Base-by-base conservation (phyloP, 2,113 vertebrate genomes). In the Psittacara wagleri region DNA sequence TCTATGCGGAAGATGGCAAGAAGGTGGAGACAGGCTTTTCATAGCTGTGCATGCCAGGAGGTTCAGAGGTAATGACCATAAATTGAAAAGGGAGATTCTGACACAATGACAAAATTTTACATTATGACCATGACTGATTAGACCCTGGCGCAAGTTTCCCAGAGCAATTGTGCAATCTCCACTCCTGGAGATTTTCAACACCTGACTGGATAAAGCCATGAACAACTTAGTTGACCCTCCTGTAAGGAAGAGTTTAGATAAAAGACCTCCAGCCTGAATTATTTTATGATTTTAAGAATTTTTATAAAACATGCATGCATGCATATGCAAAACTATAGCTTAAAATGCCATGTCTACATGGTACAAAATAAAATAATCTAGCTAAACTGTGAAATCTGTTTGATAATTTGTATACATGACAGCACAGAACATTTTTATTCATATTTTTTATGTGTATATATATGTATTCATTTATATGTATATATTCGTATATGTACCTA, bases 101-200 rank as follows among this genome's bases (percentile, higher is more conserved):
- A 18, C 44, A 19, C 44, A 44, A 44, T 31, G 15, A 43, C 4
- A 72, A 59, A 48, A 62, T 62, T 43, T 79, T 49, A 13, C 27
- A 5, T 75, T 59, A 29, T 29, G 39, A 43, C 10, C 10, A 29
- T 7, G 3, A n/a, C 43, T 6, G 3, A n/a, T 55, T 48, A 92
- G 87, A 73, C 17, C 37, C 4, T 39, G 18, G 6, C 29, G 2
- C 17, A 44, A 59, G 16, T 62, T 72, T 82, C 7, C 37, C 41
- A 11, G 23, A 43, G 54, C n/a, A 0, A 0, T 23, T 43, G 12
- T 46, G 6, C 24, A 22, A 31, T 24, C 28, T 54, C 5, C 4
- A 10, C 6, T 54, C 22, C 13, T 25, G 7, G 17, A 59, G 20
- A n/a, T 79, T 79, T 75, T 67, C 41, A 76, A 76, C 29, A 80